Conservation (phyloP, 1,140 invertebrate species). For the Lasioglossum baleicum region DNA sequence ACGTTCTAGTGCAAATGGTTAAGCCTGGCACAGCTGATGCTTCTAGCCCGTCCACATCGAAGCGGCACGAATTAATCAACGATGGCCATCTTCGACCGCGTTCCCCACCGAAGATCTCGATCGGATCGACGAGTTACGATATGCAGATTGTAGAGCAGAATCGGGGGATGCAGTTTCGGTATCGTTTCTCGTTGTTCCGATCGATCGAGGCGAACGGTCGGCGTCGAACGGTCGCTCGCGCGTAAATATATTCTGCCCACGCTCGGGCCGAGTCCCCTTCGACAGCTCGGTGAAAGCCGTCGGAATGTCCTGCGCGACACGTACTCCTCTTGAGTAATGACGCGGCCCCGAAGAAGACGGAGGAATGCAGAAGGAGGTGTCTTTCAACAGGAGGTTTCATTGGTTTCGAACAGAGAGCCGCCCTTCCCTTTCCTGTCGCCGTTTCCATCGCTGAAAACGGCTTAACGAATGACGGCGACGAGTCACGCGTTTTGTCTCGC, state of each 20-base stretch:
- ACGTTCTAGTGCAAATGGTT: no score
- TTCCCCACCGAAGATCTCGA: not conserved
- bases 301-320: constrained; percentile 63
- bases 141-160: not conserved
- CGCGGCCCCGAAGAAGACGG: constrained; percentile 30
- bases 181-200: not conserved
- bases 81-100: not conserved
- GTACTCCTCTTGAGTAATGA: constrained; percentile 65
- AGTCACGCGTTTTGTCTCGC: constrained; percentile 61
- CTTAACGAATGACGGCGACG: constrained; percentile 64
- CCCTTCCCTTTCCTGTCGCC: constrained; percentile 31
- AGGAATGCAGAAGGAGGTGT: constrained; percentile 56
- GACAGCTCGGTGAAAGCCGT: constrained; percentile 39
- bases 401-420: constrained; percentile 50
- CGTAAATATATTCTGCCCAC: constrained; percentile 36
- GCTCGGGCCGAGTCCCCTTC: constrained; percentile 23
- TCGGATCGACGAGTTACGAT: not conserved
- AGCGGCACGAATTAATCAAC: not conserved
- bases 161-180: not conserved
- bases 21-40: no score
- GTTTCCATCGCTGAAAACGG: constrained; percentile 54
- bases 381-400: constrained; percentile 58
- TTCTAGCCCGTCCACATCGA: no score
- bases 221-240: not conserved
- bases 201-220: not conserved